phyloP scores from a whole-genome alignment of 35 echinoderm and acorn worm genomes.

The Nesometra sesokonis region DNA sequence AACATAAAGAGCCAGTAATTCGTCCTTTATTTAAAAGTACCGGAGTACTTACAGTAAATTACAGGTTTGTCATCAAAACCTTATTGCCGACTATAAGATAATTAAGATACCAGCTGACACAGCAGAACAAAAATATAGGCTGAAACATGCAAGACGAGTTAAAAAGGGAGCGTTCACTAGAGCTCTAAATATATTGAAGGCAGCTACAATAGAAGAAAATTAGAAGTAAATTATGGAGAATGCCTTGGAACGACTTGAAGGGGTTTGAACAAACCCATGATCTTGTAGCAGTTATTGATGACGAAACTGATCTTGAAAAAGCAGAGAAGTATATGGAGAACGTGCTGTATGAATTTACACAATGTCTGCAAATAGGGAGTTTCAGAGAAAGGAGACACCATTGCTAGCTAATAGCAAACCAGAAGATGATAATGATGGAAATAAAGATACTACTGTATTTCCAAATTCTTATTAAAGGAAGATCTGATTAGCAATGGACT shows the following conservation, averaged over 20 bases:
- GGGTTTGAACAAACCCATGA: constrained; percentile 1
- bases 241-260: constrained; percentile 9
- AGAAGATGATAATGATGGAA: neutral
- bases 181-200: constrained; percentile 5
- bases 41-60: too few species aligned
- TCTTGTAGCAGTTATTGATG: constrained; percentile 8
- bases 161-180: constrained; percentile 11
- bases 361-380: constrained; percentile 22
- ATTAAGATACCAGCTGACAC: constrained; percentile 9
- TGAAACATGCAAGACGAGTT: neutral
- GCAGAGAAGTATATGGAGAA: constrained; percentile 30
- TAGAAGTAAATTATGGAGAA: constrained; percentile 8
- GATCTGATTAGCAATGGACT: constrained; percentile 39
- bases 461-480: constrained; percentile 6
- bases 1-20: too few species aligned
- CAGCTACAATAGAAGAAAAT: neutral
- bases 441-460: constrained; percentile 8
- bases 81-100: too few species aligned
- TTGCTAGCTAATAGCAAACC: neutral
- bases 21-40: too few species aligned
- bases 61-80: too few species aligned
- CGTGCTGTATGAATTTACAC: neutral
- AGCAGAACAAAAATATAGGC: constrained; percentile 1
- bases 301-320: constrained; percentile 11
- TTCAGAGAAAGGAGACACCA: neutral